Conservation (phyloP, 2,113 vertebrate genomes). For the Lanius collurio region DNA sequence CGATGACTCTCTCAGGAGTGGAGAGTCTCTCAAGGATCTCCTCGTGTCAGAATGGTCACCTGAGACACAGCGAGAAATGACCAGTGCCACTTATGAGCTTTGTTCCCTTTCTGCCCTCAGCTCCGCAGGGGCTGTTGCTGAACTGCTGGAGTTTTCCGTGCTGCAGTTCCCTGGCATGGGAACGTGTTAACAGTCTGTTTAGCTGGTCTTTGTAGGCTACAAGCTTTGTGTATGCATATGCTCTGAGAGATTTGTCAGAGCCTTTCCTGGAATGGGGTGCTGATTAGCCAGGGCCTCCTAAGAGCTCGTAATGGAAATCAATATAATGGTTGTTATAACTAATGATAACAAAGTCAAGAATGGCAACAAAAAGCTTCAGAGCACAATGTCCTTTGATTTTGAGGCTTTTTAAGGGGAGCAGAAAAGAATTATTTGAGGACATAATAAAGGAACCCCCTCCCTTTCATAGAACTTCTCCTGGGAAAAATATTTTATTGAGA, state of each 20-base stretch:
- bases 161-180: neutral
- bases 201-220: neutral
- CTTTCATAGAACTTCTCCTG: slow-evolving; percentile 31
- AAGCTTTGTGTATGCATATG: slow-evolving; percentile 10
- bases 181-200: neutral
- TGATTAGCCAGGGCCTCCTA: slow-evolving; percentile 28
- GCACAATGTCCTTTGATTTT: neutral
- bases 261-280: slow-evolving; percentile 38
- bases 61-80: neutral
- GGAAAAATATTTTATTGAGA: slow-evolving; percentile 64
- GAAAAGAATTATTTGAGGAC: slow-evolving; percentile 22
- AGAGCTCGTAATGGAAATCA: slow-evolving; percentile 19
- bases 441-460: neutral
- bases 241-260: slow-evolving; percentile 37
- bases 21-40: neutral
- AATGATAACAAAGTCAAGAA: slow-evolving; percentile 34
- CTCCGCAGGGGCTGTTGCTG: rapidly evolving
- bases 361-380: neutral
- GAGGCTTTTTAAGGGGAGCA: neutral
- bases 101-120: neutral
- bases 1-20: neutral
- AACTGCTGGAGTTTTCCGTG: neutral
- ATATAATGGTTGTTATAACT: slow-evolving; percentile 37
- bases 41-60: neutral
- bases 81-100: neutral